A percentile compares a stretch with the other conserved stretches of the same genome.
These are phyloP conservation scores for Laticauda laticaudata DNA, from an alignment of 2,113 vertebrate genomes.

Conservation along the genomic window DNA sequence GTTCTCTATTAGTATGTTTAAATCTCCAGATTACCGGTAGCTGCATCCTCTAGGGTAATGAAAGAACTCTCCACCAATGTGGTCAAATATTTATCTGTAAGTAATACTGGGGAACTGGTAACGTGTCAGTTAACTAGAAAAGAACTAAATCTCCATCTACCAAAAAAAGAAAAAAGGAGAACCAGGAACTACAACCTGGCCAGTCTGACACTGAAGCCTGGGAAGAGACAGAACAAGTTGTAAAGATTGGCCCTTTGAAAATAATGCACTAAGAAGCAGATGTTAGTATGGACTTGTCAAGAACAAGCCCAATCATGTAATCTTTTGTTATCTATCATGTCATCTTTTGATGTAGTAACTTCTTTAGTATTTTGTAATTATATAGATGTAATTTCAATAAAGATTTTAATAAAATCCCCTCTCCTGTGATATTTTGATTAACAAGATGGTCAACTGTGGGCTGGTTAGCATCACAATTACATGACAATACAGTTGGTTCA, in stretches of 20 bases:
- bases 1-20: not conserved
- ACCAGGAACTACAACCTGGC: not conserved
- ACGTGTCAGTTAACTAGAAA: not conserved
- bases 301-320: not conserved
- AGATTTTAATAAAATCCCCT: not conserved
- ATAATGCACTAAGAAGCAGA: not conserved
- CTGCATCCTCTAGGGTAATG: not conserved
- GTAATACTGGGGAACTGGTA: not conserved
- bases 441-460: not conserved
- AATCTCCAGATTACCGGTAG: not conserved
- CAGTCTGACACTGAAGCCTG: not conserved
- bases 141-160: not conserved
- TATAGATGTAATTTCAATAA: not conserved
- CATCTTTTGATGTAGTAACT: not conserved
- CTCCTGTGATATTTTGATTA: not conserved
- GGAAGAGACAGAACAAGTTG: not conserved
- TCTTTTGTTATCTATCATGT: not conserved
- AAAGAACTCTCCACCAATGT: not conserved
- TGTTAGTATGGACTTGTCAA: not conserved
- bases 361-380: not conserved
- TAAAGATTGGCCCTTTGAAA: not conserved
- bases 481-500: not conserved
- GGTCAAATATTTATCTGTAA: not conserved
- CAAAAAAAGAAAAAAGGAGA: not conserved
- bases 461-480: not conserved